Conservation (phyloP, 2,888 invertebrate genomes). For the Ganaspis brasiliensis region DNA sequence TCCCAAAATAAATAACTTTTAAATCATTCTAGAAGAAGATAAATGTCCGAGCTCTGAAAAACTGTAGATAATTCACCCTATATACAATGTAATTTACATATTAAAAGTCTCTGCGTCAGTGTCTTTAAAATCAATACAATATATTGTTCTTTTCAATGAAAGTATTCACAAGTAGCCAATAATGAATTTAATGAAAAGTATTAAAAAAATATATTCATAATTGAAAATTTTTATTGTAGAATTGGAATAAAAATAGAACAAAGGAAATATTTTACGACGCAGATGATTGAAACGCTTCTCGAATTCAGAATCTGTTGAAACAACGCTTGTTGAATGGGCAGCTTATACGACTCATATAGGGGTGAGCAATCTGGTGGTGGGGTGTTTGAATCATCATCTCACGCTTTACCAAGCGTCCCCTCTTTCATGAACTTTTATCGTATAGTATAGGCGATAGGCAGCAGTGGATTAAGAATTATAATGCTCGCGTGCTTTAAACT, state of each 20-base stretch:
- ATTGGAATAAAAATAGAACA: neutral
- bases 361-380: constrained; percentile 18
- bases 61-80: no score
- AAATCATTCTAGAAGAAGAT: no score
- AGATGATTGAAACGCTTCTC: constrained; percentile 31
- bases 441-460: constrained; percentile 29
- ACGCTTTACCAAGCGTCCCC: constrained; percentile 37
- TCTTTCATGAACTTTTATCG: constrained; percentile 35
- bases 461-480: constrained; percentile 36
- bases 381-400: constrained; percentile 42
- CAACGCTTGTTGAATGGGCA: constrained; percentile 36
- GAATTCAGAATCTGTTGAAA: constrained; percentile 38
- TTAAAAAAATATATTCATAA: neutral
- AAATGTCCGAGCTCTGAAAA: no score
- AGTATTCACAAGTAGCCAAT: no score
- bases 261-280: constrained; percentile 12
- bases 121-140: no score
- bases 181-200: no score
- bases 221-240: neutral
- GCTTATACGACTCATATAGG: constrained; percentile 35
- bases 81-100: no score
- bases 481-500: constrained; percentile 28
- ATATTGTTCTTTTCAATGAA: no score
- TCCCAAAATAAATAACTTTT: no score
- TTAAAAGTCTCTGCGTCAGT: no score